These are phyloP conservation scores for Hydropotes inermis DNA, from an alignment of 2,113 vertebrate species.

Conservation along the genomic window DNA sequence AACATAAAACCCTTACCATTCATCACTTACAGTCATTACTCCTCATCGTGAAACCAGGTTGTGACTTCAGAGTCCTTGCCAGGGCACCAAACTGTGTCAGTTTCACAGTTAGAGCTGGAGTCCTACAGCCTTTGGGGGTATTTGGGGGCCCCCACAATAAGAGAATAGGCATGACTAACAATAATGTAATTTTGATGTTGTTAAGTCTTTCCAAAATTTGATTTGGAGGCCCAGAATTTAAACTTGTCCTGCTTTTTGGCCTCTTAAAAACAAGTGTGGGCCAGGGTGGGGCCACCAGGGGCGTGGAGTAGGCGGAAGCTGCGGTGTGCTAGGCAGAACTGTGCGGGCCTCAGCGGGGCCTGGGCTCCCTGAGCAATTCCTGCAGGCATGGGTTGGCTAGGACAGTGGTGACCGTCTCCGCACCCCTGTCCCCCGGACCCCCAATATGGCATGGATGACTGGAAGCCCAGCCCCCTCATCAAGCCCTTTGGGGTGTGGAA, in stretches of 20 bases:
- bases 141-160: background rate
- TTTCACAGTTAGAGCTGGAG: background rate
- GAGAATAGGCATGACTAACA: background rate
- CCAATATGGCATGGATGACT: constrained; percentile 87
- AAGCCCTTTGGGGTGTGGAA: constrained; percentile 92
- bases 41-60: background rate
- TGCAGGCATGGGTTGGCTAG: constrained; percentile 28
- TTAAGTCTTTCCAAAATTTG: background rate
- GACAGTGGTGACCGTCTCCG: background rate
- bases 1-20: constrained; percentile 6
- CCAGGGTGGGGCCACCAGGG: constrained; percentile 60
- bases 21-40: background rate
- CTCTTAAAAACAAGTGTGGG: background rate
- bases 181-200: background rate
- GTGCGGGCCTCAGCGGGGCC: constrained; percentile 26
- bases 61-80: background rate
- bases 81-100: background rate
- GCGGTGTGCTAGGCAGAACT: background rate
- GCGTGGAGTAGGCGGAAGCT: constrained; percentile 71
- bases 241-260: background rate
- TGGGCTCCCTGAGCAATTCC: constrained; percentile 25
- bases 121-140: background rate
- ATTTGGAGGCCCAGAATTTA: background rate
- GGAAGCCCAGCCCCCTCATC: constrained; percentile 88
- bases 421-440: too few species aligned